Evolutionary conservation across 23 tunicate genomes (phyloP).

Genomic region (Trididemnum clinides): DNA sequence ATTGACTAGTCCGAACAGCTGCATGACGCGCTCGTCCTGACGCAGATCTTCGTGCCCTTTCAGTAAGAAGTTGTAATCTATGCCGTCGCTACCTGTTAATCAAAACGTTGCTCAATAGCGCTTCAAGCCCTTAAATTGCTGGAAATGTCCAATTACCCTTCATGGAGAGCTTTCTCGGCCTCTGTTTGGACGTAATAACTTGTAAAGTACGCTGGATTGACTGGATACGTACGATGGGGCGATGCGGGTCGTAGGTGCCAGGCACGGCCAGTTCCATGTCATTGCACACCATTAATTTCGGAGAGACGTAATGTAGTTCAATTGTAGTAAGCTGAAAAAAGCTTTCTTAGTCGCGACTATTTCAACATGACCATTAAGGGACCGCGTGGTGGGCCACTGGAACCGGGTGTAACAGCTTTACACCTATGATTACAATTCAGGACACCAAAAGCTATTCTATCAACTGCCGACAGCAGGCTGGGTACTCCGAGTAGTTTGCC

Average conservation of each 20-base stretch:
- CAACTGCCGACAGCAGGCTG: no score
- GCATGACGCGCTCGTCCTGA: slow-evolving; percentile 99
- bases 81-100: slow-evolving; percentile 87
- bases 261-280: slow-evolving; percentile 96
- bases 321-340: slow-evolving; percentile 80
- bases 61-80: slow-evolving; percentile 83
- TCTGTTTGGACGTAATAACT: slow-evolving; percentile 92
- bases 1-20: slow-evolving; percentile 96
- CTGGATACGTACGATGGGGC: slow-evolving; percentile 65
- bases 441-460: no score
- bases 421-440: no score
- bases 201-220: slow-evolving; percentile 82
- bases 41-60: slow-evolving; percentile 97
- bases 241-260: slow-evolving; percentile 91
- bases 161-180: slow-evolving; percentile 90
- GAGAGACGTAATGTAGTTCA: slow-evolving; percentile 93
- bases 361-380: no score
- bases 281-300: slow-evolving; percentile 79
- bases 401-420: no score
- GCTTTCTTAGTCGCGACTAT: no score
- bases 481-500: no score
- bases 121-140: neutral
- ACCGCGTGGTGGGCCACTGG: no score
- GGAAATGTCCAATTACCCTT: slow-evolving; percentile 74
- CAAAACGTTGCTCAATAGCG: neutral